phyloP scores from a whole-genome alignment of 2,113 vertebrate species.

The Miniopterus natalensis region DNA sequence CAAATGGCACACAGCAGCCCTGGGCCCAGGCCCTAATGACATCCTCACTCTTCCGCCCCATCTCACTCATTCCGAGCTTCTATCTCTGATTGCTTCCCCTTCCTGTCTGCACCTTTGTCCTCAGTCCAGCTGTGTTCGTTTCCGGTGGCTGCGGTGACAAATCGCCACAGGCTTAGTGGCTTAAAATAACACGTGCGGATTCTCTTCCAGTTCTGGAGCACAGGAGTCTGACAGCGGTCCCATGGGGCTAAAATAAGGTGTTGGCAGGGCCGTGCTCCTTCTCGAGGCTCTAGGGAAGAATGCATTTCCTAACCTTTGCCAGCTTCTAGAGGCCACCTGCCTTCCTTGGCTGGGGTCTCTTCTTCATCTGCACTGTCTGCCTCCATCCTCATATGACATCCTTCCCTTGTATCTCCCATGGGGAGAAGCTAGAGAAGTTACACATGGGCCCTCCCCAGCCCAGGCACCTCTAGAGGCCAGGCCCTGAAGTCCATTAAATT shows the following conservation, averaged over 20 bases:
- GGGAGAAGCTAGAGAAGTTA: background rate
- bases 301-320: background rate
- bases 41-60: background rate
- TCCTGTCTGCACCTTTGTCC: too few species aligned
- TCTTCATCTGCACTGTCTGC: background rate
- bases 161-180: background rate
- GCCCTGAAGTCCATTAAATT: background rate
- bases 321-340: background rate
- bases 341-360: too few species aligned
- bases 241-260: background rate
- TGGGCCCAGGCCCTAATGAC: background rate
- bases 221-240: fast-evolving
- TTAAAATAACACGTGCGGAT: background rate
- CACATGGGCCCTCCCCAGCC: background rate
- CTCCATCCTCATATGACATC: background rate
- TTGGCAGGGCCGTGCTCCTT: background rate
- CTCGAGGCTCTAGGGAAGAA: background rate
- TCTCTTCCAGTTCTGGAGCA: background rate
- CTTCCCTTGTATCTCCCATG: too few species aligned
- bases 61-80: background rate
- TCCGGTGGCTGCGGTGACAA: background rate
- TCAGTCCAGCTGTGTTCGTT: background rate
- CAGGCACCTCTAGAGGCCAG: background rate
- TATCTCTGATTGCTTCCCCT: background rate
- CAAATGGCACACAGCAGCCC: background rate